A percentile compares a stretch with the other conserved stretches of the same genome.
These are phyloP conservation scores for Balanococcus diminutus DNA, from an alignment of 2,888 invertebrate species.

Conservation along the genomic window DNA sequence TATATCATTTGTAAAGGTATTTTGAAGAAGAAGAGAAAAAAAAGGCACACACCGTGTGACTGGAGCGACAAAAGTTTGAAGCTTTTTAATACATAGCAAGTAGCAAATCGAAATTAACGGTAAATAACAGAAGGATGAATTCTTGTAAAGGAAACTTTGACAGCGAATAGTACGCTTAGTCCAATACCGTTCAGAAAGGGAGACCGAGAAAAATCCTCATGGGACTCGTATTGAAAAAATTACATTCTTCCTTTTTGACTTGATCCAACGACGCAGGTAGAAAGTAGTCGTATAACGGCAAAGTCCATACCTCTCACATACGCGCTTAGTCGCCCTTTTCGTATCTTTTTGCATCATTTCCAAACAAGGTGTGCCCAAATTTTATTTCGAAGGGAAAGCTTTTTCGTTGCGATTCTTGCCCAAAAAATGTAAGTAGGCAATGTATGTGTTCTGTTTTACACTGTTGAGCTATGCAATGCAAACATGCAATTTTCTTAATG, in stretches of 20 bases:
- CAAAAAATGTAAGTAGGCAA: too few relatives aligned
- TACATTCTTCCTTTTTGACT: conserved; percentile 57
- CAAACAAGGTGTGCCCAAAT: conserved; percentile 28
- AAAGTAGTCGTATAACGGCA: conserved; percentile 46
- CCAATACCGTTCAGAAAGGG: conserved; percentile 51
- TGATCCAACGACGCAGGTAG: conserved; percentile 54
- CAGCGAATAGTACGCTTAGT: conserved; percentile 51
- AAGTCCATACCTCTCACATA: conserved; percentile 45
- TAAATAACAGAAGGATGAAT: conserved; percentile 52
- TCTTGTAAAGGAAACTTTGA: conserved; percentile 51
- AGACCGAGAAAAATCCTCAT: conserved; percentile 56
- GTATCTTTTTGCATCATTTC: background rate
- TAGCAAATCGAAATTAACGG: conserved; percentile 53
- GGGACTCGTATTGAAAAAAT: conserved; percentile 57
- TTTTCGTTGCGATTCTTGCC: background rate
- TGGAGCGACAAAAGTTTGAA: background rate
- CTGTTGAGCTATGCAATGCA: too few relatives aligned
- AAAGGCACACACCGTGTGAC: background rate
- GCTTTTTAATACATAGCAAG: conserved; percentile 35
- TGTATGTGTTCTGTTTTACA: too few relatives aligned
- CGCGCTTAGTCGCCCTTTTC: conserved; percentile 30
- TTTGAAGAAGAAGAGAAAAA: background rate
- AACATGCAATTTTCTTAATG: too few relatives aligned
- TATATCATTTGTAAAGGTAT: background rate
- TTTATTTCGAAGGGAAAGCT: background rate